These are phyloP conservation scores for Ormyrus nitidulus DNA, from an alignment of 2,888 invertebrate genomes.

Conservation along the genomic window DNA sequence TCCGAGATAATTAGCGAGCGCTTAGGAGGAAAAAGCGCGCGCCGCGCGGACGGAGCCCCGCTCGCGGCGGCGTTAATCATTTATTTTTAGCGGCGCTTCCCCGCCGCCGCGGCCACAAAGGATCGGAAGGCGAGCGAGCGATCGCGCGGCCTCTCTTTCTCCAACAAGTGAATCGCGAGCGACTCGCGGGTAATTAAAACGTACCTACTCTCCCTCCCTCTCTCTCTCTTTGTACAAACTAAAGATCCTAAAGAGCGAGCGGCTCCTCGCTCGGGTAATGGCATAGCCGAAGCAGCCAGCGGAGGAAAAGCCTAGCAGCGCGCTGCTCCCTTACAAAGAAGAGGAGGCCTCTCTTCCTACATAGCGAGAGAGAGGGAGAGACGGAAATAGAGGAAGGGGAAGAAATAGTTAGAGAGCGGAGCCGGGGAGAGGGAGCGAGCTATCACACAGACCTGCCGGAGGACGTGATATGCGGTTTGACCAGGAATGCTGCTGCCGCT, in stretches of 20 bases:
- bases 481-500: constrained; percentile 20
- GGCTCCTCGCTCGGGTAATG: no score
- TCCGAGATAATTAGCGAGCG: constrained; percentile 9
- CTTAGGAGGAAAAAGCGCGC: neutral
- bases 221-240: constrained; percentile 12
- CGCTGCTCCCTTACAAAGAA: no score
- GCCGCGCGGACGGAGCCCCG: neutral
- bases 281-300: no score
- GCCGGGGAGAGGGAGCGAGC: constrained; percentile 41
- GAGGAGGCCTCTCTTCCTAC: no score
- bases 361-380: neutral
- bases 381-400: constrained; percentile 15
- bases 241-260: constrained; percentile 26
- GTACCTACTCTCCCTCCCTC: neutral
- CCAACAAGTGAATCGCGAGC: constrained; percentile 18
- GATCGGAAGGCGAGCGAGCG: neutral
- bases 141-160: neutral
- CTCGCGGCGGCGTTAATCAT: constrained; percentile 16
- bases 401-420: neutral
- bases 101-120: neutral
- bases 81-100: constrained; percentile 14
- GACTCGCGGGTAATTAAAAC: constrained; percentile 25
- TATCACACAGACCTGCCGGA: constrained; percentile 29
- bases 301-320: no score
- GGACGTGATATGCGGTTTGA: constrained; percentile 45